phyloP scores from a whole-genome alignment of 2,888 invertebrate genomes.

The Melinaea marsaeus region DNA sequence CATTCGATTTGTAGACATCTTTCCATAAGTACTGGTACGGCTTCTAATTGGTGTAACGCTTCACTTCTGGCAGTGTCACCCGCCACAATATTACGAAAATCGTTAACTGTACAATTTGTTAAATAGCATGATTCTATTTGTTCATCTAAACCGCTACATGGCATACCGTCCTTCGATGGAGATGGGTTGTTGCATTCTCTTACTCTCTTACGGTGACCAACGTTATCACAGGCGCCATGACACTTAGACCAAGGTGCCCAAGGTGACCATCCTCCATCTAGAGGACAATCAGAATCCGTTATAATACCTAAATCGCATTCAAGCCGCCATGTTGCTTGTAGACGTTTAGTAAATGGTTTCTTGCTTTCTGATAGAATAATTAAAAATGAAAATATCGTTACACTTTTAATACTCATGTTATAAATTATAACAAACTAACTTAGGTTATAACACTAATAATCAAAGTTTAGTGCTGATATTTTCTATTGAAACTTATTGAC shows the following conservation, averaged over 20 bases:
- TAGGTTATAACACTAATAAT: too few species aligned
- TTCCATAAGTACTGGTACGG: slow-evolving; percentile 61
- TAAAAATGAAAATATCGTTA: neutral
- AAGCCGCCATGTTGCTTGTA: slow-evolving; percentile 58
- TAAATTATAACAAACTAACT: too few species aligned
- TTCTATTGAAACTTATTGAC: too few species aligned
- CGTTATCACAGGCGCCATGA: slow-evolving; percentile 65
- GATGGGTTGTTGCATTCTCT: slow-evolving; percentile 67
- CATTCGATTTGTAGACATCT: slow-evolving; percentile 68
- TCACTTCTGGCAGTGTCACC: slow-evolving; percentile 54
- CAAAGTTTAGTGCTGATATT: too few species aligned
- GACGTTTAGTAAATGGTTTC: slow-evolving; percentile 50
- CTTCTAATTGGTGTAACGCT: slow-evolving; percentile 59
- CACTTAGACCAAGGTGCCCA: slow-evolving; percentile 71
- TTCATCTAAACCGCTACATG: slow-evolving; percentile 60
- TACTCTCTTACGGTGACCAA: slow-evolving; percentile 57
- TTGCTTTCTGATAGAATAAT: slow-evolving; percentile 36
- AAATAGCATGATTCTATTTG: slow-evolving; percentile 62
- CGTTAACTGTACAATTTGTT: slow-evolving; percentile 59
- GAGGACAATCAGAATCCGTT: slow-evolving; percentile 59
- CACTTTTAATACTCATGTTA: neutral
- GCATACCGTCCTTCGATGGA: slow-evolving; percentile 61
- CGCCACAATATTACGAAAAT: slow-evolving; percentile 56
- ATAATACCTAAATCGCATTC: slow-evolving; percentile 67
- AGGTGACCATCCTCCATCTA: slow-evolving; percentile 71